A percentile compares a stretch with the other conserved stretches of the same genome.
Conservation (phyloP, 2,113 vertebrate species). For the Pterophyllum scalare region DNA sequence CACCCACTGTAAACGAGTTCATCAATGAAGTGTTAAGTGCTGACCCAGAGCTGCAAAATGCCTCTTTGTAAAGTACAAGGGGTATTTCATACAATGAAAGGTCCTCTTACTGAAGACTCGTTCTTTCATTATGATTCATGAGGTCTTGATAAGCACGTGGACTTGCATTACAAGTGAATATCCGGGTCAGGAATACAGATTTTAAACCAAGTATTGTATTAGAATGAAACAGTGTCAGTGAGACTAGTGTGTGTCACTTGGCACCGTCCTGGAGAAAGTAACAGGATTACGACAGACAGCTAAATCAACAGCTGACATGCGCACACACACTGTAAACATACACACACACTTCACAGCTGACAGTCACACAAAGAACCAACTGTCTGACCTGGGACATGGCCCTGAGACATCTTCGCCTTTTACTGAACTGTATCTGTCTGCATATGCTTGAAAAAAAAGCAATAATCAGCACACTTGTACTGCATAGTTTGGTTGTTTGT, state of each 20-base stretch:
- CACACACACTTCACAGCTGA: conserved; percentile 57
- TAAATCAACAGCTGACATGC: conserved; percentile 73
- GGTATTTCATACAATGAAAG: background rate
- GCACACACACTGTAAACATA: conserved; percentile 30
- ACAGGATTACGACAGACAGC: conserved; percentile 69
- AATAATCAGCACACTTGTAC: background rate
- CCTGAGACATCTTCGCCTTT: conserved; percentile 20
- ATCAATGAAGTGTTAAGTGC: background rate
- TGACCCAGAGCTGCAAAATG: background rate
- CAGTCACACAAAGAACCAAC: conserved; percentile 59
- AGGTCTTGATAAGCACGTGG: conserved; percentile 42
- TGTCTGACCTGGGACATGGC: conserved; percentile 46
- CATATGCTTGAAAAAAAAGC: background rate
- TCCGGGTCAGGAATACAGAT: background rate
- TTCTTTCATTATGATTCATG: conserved; percentile 13
- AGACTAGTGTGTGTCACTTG: conserved; percentile 52
- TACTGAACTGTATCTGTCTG: conserved; percentile 2
- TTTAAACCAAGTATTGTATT: background rate
- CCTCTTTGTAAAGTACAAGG: conserved; percentile 27
- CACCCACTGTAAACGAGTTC: background rate
- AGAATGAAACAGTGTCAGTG: conserved; percentile 42
- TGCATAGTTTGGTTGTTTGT: no score
- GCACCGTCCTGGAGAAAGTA: conserved; percentile 72
- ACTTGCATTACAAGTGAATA: background rate
- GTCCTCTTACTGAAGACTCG: conserved; percentile 31